Percentiles rank a stretch among this genome's conserved stretches.
phyloP scores from a whole-genome alignment of 2,113 vertebrate species.

The Tragelaphus strepsiceros region DNA sequence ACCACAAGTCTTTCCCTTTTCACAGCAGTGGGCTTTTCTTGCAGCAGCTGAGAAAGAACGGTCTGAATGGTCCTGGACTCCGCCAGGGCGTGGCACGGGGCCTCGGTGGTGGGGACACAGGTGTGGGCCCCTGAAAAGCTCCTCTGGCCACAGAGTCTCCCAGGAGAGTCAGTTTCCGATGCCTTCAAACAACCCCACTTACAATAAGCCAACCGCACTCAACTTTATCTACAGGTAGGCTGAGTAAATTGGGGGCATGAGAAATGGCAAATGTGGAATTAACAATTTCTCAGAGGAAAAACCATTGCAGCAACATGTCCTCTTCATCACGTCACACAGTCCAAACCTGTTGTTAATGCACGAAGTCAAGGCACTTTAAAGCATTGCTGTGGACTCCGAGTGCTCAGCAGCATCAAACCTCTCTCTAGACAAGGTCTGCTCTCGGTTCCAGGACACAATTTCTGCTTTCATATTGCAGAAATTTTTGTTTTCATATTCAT shows the following conservation, averaged over 20 bases:
- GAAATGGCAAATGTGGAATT: fast-evolving
- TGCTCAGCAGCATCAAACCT: fast-evolving
- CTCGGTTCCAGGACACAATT: fast-evolving
- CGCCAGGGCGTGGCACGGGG: not conserved
- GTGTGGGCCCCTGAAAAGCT: fast-evolving
- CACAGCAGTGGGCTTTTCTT: not conserved
- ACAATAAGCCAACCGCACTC: fast-evolving
- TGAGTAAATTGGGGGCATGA: not conserved
- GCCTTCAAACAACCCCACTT: too few relatives aligned
- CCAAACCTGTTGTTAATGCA: fast-evolving
- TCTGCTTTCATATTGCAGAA: not conserved
- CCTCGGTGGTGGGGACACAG: not conserved
- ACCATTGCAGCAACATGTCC: fast-evolving
- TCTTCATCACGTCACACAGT: fast-evolving
- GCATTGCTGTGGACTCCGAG: fast-evolving
- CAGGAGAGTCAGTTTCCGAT: fast-evolving
- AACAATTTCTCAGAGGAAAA: not conserved
- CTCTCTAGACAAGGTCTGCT: fast-evolving
- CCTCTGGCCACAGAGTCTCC: not conserved
- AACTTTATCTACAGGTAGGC: too few relatives aligned
- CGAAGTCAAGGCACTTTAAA: fast-evolving
- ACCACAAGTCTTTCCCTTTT: not conserved
- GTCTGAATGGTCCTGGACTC: not conserved
- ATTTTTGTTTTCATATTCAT: not conserved
- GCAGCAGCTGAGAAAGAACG: not conserved